These are phyloP conservation scores for Argyresthia albistria DNA, from an alignment of 2,888 invertebrate species.

Conservation along the genomic window DNA sequence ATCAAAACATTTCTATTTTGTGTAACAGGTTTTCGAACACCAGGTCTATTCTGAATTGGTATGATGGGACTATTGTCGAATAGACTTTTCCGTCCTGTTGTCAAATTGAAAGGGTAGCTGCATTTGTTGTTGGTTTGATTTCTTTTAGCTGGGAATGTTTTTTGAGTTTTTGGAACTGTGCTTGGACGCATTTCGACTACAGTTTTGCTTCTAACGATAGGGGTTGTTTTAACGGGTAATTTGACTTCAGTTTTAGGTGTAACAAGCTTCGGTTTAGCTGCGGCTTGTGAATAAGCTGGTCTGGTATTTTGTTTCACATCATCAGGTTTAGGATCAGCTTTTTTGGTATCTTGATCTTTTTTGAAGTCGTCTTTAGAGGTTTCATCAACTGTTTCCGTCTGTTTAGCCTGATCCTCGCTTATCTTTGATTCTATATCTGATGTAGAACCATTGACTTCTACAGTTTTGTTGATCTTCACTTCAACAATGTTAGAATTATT, in stretches of 20 bases:
- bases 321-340: constrained; percentile 25
- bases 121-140: constrained; percentile 46
- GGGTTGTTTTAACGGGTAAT: constrained; percentile 28
- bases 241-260: constrained; percentile 43
- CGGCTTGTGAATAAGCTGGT: constrained; percentile 66
- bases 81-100: constrained; percentile 57
- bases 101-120: constrained; percentile 65
- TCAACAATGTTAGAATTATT: neutral
- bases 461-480: neutral
- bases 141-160: constrained; percentile 33
- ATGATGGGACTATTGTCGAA: constrained; percentile 37
- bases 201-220: constrained; percentile 53
- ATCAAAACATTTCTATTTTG: constrained; percentile 21
- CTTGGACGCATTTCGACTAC: constrained; percentile 53
- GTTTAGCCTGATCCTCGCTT: neutral
- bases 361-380: constrained; percentile 3
- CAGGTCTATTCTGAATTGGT: constrained; percentile 22
- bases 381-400: neutral
- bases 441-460: neutral
- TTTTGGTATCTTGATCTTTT: constrained; percentile 27
- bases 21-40: constrained; percentile 7
- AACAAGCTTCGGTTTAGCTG: constrained; percentile 56
- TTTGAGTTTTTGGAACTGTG: constrained; percentile 27
- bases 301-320: constrained; percentile 31
- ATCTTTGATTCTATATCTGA: neutral